Conservation (phyloP, 2,113 vertebrate species). For the Rhinopomastus cyanomelas region DNA sequence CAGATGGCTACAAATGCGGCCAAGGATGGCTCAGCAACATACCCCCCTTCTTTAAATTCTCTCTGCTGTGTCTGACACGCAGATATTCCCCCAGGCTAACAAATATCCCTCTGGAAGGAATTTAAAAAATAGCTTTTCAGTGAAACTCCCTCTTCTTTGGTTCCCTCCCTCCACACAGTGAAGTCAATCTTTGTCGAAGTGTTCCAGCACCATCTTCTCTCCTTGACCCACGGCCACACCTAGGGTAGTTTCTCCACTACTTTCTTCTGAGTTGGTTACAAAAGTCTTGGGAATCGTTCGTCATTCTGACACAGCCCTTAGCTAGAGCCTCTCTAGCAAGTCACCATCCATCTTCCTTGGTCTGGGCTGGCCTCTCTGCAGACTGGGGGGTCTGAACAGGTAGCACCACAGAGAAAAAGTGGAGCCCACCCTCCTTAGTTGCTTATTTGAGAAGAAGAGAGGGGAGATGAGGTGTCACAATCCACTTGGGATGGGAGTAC, state of each 20-base stretch:
- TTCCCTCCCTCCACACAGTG: neutral
- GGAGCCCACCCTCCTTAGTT: neutral
- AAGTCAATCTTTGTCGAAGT: neutral
- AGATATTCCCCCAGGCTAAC: neutral
- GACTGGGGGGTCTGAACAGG: neutral
- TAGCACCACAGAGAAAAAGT: neutral
- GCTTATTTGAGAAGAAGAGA: neutral
- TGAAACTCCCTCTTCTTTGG: no score
- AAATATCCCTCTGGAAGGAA: neutral
- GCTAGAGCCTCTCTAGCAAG: neutral
- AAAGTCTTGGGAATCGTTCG: neutral
- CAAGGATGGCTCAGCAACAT: neutral
- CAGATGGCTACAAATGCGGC: neutral
- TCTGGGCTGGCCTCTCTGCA: neutral
- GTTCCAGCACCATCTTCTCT: neutral
- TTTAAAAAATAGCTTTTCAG: neutral
- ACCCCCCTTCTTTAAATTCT: neutral
- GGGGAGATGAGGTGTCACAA: neutral
- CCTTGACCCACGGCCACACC: neutral
- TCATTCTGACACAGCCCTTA: slow-evolving; percentile 17
- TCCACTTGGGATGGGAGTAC: neutral
- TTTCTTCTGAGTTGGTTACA: neutral
- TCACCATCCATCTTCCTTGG: neutral
- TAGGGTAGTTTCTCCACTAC: neutral
- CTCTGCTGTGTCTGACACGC: neutral